A percentile compares a stretch with the other conserved stretches of the same genome.
phyloP scores from a whole-genome alignment of 1,140 invertebrate genomes.

The Meloidogyne exigua region DNA sequence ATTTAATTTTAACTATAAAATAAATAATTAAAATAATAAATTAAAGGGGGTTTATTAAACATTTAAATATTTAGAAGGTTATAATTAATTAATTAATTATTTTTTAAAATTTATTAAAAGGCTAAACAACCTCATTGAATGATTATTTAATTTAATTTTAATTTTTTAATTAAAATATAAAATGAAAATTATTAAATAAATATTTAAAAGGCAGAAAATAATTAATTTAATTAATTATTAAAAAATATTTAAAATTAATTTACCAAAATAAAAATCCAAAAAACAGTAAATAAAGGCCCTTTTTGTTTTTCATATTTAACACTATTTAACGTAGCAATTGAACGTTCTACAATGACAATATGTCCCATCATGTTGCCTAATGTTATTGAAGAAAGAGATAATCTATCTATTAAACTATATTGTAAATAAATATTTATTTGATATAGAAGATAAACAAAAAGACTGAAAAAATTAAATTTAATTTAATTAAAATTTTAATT shows the following conservation, averaged over 20 bases:
- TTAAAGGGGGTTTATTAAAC: no score
- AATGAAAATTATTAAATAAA: no score
- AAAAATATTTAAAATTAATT: not conserved
- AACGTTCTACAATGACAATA: not conserved
- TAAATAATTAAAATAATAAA: no score
- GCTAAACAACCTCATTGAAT: no score
- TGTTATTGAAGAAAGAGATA: not conserved
- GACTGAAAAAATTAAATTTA: not conserved
- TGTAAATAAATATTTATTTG: not conserved
- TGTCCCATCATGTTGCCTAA: not conserved
- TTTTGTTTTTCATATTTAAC: slow-evolving; percentile 2
- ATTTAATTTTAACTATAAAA: no score
- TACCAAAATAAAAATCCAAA: slow-evolving; percentile 5
- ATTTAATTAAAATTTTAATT: not conserved
- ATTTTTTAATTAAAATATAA: no score
- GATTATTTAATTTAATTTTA: no score
- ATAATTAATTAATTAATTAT: no score
- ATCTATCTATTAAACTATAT: not conserved
- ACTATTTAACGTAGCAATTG: slow-evolving; percentile 4
- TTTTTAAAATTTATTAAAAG: no score
- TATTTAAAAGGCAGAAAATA: no score
- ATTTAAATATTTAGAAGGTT: no score
- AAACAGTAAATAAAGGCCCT: not conserved
- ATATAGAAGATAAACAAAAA: not conserved
- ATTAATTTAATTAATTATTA: no score